Evolutionary conservation across 1,140 invertebrate genomes (phyloP), one percentile per base, ranked within the genome.

Genomic region (Physella acuta): DNA sequence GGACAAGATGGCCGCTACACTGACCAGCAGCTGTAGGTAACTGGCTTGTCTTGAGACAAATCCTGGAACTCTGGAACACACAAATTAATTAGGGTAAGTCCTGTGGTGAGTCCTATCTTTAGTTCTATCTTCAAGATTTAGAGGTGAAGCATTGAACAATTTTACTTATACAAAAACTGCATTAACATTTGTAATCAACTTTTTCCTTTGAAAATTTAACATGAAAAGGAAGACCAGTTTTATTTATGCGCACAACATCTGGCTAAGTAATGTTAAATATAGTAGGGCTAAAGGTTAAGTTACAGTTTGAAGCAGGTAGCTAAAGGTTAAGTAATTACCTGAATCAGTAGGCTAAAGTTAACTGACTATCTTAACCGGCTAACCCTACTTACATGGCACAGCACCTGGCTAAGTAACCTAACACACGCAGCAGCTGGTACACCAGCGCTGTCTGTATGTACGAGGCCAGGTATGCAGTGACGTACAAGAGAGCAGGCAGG

Each of bases 381-480:
- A 55, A 24, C 26, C 8, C 1, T 34, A 31, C 65, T 68, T 4
- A 68, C 65, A 26, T 58, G 26, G 34, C 33, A 37, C 51, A 59
- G 11, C 58, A 11, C 5, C 37, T 28, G 2, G 53, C 65, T n/a
- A 68, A 30, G 37, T 58, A 68, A 49, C 65, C 59, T 33, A 68
- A 3, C 33, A 68, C 24, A 24, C 17, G 30, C 16, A 68, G 20
- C 3, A 59, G 17, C 20, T 36, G 33, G 28, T 34, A 59, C 1
- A 37, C 65, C 20, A 59, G 8, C 14, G 34, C 2, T 20, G 53
- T 26, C 14, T 68, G 65, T n/a, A 68, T 3, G 37, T 68, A 59
- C 2, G 53, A 17, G 3, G 36, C 8, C 20, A 59, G 3, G 31
- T 34, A 68, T 20, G 53, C 31, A 53, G 26, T 39, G 5, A 59